These are phyloP conservation scores for Semaprochilodus insignis DNA, from an alignment of 2,797 vertebrate species.

Conservation along the genomic window DNA sequence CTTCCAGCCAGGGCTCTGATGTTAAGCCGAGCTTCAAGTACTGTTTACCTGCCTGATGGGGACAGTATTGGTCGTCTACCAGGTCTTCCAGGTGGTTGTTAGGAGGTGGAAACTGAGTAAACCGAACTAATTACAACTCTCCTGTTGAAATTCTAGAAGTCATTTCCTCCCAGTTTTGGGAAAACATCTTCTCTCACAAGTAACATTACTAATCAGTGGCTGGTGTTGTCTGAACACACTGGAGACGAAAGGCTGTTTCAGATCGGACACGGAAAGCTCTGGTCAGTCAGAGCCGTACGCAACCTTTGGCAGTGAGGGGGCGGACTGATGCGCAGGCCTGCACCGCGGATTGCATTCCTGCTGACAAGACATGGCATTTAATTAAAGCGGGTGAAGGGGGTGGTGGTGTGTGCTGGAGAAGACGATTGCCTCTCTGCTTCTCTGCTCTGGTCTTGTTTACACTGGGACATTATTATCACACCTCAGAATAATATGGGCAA, in stretches of 20 bases:
- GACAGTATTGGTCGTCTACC: too few species aligned
- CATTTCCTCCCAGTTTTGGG: neutral
- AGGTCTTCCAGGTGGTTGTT: too few species aligned
- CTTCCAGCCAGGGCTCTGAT: too few species aligned
- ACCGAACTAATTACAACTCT: too few species aligned
- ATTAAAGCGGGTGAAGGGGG: conserved; percentile 57
- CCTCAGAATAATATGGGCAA: conserved; percentile 40
- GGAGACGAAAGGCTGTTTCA: conserved; percentile 7
- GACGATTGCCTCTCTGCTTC: conserved; percentile 47
- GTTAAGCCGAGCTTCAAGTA: too few species aligned
- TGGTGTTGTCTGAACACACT: conserved; percentile 3
- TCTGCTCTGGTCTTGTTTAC: conserved; percentile 45
- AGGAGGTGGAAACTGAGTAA: too few species aligned
- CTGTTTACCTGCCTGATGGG: too few species aligned
- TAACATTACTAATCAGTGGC: neutral
- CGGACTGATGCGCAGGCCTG: conserved; percentile 30
- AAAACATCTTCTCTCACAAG: conserved; percentile 34
- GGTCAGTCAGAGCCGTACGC: conserved; percentile 29
- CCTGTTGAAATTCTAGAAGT: neutral
- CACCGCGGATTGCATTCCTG: conserved; percentile 47
- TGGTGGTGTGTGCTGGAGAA: conserved; percentile 30
- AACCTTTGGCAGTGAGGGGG: conserved; percentile 34
- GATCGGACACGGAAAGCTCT: conserved; percentile 8
- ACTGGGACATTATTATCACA: conserved; percentile 38
- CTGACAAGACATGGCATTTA: conserved; percentile 60